Evolutionary conservation across 2,797 vertebrate genomes (phyloP).

Genomic region (Enoplosus armatus): DNA sequence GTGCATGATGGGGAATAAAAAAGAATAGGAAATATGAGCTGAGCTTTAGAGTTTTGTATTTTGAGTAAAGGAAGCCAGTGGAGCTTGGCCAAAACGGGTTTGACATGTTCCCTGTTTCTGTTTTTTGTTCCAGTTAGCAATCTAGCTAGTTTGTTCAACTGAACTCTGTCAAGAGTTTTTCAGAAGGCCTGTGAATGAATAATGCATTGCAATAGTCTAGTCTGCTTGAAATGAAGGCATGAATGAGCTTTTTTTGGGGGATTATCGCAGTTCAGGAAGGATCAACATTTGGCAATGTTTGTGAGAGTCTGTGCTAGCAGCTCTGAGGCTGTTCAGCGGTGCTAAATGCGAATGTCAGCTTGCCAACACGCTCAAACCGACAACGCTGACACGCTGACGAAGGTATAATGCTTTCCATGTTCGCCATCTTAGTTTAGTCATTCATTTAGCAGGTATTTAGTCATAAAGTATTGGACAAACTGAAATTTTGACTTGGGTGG

Average conservation of each 20-base stretch:
- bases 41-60: neutral
- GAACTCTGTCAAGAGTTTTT: slow-evolving; percentile 22
- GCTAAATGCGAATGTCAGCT: neutral
- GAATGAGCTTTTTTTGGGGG: slow-evolving; percentile 20
- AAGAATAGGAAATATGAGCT: slow-evolving; percentile 1
- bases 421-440: no score
- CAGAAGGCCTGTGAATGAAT: slow-evolving; percentile 25
- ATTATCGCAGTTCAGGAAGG: slow-evolving; percentile 1
- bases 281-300: slow-evolving; percentile 2
- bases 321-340: neutral
- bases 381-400: neutral
- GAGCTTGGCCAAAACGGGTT: neutral
- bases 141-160: slow-evolving; percentile 11
- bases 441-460: neutral
- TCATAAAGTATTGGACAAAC: neutral
- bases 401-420: neutral
- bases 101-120: slow-evolving; percentile 5
- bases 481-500: neutral
- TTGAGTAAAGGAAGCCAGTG: slow-evolving; percentile 2
- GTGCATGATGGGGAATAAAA: slow-evolving; percentile 15
- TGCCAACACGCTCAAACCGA: neutral
- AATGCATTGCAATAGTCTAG: slow-evolving; percentile 22
- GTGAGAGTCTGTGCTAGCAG: no score
- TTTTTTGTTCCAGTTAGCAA: slow-evolving; percentile 29
- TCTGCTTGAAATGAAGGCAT: slow-evolving; percentile 18